Evolutionary conservation across 2,113 vertebrate species (phyloP).

Genomic region (Sturnus vulgaris): DNA sequence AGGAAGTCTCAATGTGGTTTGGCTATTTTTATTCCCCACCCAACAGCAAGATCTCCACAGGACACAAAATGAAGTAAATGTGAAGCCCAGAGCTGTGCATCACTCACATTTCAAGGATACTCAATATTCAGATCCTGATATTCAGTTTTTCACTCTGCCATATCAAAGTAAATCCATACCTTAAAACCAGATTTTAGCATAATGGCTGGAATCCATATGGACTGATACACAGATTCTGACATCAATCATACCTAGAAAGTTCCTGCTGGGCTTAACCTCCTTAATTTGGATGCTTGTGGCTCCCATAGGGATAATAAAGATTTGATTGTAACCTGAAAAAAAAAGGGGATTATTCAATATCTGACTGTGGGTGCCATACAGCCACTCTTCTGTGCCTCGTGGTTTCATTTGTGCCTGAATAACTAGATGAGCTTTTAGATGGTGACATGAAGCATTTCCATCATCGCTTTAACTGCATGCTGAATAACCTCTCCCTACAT

Average conservation of each 20-base stretch:
- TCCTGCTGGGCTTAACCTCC: constrained; percentile 86
- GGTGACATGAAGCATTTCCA: not conserved
- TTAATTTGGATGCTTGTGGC: constrained; percentile 87
- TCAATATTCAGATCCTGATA: not conserved
- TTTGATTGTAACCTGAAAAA: constrained; percentile 90
- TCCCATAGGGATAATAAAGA: constrained; percentile 87
- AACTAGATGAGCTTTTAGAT: not conserved
- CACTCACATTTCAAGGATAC: not conserved
- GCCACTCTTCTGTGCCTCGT: not conserved
- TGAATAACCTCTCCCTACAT: not conserved
- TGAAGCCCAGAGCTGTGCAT: not conserved
- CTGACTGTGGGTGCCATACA: not conserved
- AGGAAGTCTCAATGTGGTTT: not conserved
- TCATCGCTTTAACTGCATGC: not conserved
- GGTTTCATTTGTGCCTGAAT: not conserved
- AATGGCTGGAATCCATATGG: not conserved
- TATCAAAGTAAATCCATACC: not conserved
- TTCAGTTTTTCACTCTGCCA: not conserved
- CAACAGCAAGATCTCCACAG: not conserved
- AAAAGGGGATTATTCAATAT: not conserved
- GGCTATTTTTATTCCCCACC: not conserved
- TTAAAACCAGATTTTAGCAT: not conserved
- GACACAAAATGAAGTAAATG: not conserved
- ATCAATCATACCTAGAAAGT: constrained; percentile 86
- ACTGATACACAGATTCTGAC: not conserved